phyloP scores from a whole-genome alignment of 1,140 invertebrate species.

The Euura lappo region DNA sequence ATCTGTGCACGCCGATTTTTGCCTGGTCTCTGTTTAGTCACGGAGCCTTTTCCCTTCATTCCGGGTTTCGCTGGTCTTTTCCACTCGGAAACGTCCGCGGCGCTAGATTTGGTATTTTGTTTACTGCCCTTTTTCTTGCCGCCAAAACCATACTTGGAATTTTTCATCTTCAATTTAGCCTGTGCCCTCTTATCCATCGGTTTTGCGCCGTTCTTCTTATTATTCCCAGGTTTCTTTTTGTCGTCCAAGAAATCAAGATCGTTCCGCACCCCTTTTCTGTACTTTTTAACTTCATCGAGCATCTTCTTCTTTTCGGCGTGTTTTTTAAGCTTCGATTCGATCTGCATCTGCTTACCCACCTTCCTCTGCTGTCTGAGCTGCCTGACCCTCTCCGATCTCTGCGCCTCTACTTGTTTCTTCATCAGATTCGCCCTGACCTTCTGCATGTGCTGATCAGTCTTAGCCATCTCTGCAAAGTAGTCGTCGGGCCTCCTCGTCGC shows the following conservation, averaged over 20 bases:
- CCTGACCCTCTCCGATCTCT: slow-evolving; percentile 87
- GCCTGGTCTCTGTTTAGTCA: slow-evolving; percentile 59
- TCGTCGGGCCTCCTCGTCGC: slow-evolving; percentile 89
- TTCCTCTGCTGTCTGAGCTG: slow-evolving; percentile 91
- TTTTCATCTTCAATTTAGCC: slow-evolving; percentile 73
- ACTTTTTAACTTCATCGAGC: slow-evolving; percentile 85
- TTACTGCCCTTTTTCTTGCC: slow-evolving; percentile 93
- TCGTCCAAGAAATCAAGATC: slow-evolving; percentile 87
- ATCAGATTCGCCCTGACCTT: slow-evolving; percentile 87
- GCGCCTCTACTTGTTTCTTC: slow-evolving; percentile 82
- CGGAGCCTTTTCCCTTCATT: slow-evolving; percentile 38
- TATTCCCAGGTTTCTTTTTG: slow-evolving; percentile 59
- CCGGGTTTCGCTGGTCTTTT: slow-evolving; percentile 58
- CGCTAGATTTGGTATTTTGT: slow-evolving; percentile 84
- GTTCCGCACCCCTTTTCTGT: slow-evolving; percentile 79
- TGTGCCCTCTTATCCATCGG: slow-evolving; percentile 57
- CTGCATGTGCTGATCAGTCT: slow-evolving; percentile 97
- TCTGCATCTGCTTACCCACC: slow-evolving; percentile 88
- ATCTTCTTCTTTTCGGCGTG: slow-evolving; percentile 79
- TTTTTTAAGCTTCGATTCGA: slow-evolving; percentile 81
- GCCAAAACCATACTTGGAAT: slow-evolving; percentile 93
- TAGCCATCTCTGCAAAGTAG: slow-evolving; percentile 99
- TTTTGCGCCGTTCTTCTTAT: slow-evolving; percentile 56
- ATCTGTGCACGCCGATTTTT: slow-evolving; percentile 68
- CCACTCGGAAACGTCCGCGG: slow-evolving; percentile 70